phyloP scores from a whole-genome alignment of 64 coral and sea anemone species.

The Montipora foliosa region DNA sequence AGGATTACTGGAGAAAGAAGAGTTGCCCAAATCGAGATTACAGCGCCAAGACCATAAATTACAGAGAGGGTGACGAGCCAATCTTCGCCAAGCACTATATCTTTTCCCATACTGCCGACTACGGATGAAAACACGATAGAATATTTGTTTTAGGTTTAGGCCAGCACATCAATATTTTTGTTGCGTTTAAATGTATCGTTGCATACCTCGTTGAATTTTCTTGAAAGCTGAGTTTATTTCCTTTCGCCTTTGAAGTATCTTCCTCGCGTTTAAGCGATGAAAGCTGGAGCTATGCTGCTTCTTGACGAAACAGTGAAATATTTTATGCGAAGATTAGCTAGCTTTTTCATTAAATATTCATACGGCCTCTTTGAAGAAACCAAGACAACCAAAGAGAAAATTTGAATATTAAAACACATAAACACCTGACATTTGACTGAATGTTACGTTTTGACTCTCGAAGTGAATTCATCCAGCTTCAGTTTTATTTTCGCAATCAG shows the following conservation, averaged over 20 bases:
- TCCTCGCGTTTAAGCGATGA: not conserved
- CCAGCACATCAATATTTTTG: not conserved
- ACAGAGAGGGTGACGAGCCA: conserved; percentile 96
- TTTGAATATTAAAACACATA: conserved; percentile 46
- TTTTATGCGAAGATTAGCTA: not conserved
- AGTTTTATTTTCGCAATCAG: not conserved
- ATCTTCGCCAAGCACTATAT: conserved; percentile 94
- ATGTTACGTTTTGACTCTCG: no score
- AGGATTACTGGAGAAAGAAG: conserved; percentile 91
- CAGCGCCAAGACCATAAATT: conserved; percentile 90
- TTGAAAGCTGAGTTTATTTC: not conserved
- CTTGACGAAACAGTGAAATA: not conserved
- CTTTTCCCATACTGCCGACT: conserved; percentile 60
- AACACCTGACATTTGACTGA: conserved; percentile 14
- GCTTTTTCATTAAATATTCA: conserved; percentile 46
- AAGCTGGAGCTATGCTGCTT: not conserved
- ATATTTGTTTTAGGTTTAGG: not conserved
- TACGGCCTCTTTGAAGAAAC: conserved; percentile 37
- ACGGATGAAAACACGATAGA: not conserved
- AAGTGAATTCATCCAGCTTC: not conserved
- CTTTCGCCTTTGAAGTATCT: not conserved
- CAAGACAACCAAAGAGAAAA: conserved; percentile 25
- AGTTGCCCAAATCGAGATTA: conserved; percentile 88
- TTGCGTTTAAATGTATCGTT: not conserved
- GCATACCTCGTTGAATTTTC: not conserved